Percentiles rank a stretch among this genome's conserved stretches.
Conservation (phyloP, 2,797 vertebrate genomes). For the Benthosema pterotum region DNA sequence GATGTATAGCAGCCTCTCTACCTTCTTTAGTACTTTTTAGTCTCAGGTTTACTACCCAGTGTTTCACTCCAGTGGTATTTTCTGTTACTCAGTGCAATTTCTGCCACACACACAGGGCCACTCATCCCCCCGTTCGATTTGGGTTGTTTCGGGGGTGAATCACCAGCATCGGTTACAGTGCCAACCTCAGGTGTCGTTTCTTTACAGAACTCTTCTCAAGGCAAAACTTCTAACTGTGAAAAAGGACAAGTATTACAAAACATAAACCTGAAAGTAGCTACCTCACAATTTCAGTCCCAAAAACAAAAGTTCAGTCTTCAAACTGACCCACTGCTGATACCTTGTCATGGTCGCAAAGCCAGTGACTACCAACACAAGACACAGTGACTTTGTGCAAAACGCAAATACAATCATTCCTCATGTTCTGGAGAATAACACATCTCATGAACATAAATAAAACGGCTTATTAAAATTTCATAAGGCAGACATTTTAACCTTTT, state of each 20-base stretch:
- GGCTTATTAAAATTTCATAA: constrained; percentile 17
- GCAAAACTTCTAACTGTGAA: background rate
- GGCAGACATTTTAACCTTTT: constrained; percentile 21
- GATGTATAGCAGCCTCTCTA: constrained; percentile 1
- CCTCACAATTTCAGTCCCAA: constrained; percentile 57
- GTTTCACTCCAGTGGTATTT: constrained; percentile 13
- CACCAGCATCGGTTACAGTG: constrained; percentile 27
- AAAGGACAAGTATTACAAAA: background rate
- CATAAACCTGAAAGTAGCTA: background rate
- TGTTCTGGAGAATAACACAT: background rate
- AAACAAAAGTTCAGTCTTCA: constrained; percentile 2
- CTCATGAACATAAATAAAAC: background rate
- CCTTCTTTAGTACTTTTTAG: constrained; percentile 7
- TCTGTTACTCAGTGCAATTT: background rate
- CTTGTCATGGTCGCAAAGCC: constrained; percentile 8
- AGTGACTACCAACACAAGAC: background rate
- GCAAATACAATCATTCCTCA: background rate
- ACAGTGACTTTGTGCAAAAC: background rate
- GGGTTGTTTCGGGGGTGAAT: background rate
- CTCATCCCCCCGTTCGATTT: no score
- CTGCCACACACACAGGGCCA: background rate
- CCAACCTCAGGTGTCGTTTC: constrained; percentile 20
- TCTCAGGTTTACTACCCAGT: constrained; percentile 20
- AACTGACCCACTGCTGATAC: constrained; percentile 7
- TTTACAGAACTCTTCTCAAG: no score